These are phyloP conservation scores for Lagopus leucura DNA, from an alignment of 2,113 vertebrate species.

Conservation along the genomic window DNA sequence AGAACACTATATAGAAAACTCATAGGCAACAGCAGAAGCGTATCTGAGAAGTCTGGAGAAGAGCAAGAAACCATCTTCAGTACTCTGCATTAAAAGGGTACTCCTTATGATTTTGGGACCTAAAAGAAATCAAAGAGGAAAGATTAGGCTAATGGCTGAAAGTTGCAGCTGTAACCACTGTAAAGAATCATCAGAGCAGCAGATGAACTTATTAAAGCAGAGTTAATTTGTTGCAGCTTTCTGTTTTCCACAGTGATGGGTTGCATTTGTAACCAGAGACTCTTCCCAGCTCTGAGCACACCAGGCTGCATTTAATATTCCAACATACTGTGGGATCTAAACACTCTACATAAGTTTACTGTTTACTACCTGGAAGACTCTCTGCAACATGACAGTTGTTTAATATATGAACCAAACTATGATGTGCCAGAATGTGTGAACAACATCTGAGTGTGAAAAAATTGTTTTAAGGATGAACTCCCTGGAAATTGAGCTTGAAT, in stretches of 20 bases:
- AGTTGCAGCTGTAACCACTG: neutral
- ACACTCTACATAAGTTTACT: neutral
- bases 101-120: conserved; percentile 59
- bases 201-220: neutral
- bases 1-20: conserved; percentile 7
- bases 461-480: neutral
- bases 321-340: neutral
- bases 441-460: neutral
- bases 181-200: neutral
- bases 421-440: neutral
- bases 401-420: no score
- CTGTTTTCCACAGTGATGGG: neutral
- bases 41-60: neutral
- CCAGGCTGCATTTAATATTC: neutral
- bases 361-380: neutral
- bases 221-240: neutral
- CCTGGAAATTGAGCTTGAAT: neutral
- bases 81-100: conserved; percentile 75
- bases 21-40: neutral
- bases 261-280: neutral
- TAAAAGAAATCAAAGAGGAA: conserved; percentile 10
- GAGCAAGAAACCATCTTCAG: conserved; percentile 47
- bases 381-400: neutral
- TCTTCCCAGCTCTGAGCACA: neutral
- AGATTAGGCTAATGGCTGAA: neutral